These are phyloP conservation scores for Apantesis nais DNA, from an alignment of 2,888 invertebrate genomes.

Conservation along the genomic window DNA sequence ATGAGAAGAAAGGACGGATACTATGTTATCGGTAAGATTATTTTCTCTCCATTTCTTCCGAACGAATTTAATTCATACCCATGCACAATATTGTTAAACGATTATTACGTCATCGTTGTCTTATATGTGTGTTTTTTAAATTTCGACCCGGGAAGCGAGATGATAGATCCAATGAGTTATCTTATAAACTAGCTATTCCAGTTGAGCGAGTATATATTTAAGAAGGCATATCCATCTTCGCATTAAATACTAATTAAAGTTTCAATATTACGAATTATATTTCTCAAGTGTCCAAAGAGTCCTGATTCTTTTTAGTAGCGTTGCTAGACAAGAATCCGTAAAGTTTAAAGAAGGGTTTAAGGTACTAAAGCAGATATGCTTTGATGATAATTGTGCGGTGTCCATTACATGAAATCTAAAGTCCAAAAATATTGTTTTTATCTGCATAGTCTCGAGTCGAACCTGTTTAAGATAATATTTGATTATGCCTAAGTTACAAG, in stretches of 20 bases:
- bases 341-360: no score
- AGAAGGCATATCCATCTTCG: no score
- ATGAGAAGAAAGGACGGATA: conserved; percentile 70
- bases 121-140: neutral
- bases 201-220: no score
- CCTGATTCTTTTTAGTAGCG: neutral
- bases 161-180: neutral
- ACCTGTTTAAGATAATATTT: no score
- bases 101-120: neutral
- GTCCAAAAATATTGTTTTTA: no score
- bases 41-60: neutral
- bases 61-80: neutral
- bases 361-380: no score
- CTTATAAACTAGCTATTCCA: neutral
- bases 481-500: no score
- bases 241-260: neutral
- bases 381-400: no score
- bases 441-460: no score
- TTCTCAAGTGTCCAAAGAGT: neutral
- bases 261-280: neutral
- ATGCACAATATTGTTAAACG: neutral
- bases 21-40: conserved; percentile 64
- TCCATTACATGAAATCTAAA: no score
- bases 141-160: no score
- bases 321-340: neutral